Evolutionary conservation across 2,797 vertebrate genomes (phyloP), one percentile per base, ranked within the genome.

Genomic region (Sebastes cheni): DNA sequence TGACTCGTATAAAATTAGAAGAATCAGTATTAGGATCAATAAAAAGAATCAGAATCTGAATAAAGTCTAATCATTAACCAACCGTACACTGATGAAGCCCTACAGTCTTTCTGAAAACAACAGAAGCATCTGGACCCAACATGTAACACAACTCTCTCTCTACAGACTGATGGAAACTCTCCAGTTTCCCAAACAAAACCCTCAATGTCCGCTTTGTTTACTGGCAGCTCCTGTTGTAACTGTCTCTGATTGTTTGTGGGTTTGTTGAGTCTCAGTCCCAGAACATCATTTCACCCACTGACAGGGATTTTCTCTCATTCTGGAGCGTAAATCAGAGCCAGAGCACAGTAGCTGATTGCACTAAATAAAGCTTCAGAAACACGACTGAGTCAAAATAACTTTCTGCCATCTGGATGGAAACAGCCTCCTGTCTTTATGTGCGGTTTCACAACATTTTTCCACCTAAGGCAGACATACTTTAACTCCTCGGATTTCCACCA

Each of bases 141-240:
- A 34, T 52, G 66, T 16, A 59, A 34, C 55, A 16, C 36, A 25
- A 4, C 36, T 61, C 73, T 39, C 36, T 50, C 46, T 27, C n/a
- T 18, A 5, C 50, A 20, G 52, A 20, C 58, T 14, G 4, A 58
- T 82, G 88, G 83, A 83, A 4, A 14, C 13, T 20, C 16, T 86
- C 79, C 86, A 82, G 60, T 8, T 77, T 46, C 65, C 36, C 64
- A 65, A 78, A 89, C 79, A 86, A 85, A 79, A 18, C 34, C 56
- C 30, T 79, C 81, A 78, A n/a, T 89, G 89, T 87, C 23, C 2
- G 1, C 69, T 73, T 65, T 73, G 86, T 85, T 67, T 66, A 2
- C 75, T 18, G n/a, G 34, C 55, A 59, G 39, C 0, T 58, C 12
- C 2, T 11, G 56, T 39, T 67, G 4, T 66, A 67, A 75, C 36